Conservation (phyloP, 2,113 vertebrate species). For the Baryphthengus martii region DNA sequence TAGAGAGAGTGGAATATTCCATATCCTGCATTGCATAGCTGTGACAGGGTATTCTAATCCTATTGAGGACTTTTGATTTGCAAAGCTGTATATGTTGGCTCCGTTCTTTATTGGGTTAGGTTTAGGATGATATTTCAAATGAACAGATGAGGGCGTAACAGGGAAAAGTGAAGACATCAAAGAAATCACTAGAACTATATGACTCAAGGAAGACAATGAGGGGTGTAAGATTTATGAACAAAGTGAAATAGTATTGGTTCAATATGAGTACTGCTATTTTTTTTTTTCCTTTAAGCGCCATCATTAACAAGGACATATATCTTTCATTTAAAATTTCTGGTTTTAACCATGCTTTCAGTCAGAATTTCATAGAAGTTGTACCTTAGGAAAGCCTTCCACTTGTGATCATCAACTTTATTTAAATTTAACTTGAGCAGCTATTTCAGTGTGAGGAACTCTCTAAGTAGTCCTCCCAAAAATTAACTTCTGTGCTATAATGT, state of each 20-base stretch:
- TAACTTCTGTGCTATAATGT: background rate
- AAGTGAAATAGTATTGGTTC: background rate
- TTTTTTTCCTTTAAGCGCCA: background rate
- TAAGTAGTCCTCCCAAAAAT: background rate
- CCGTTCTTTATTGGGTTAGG: background rate
- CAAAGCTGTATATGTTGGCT: background rate
- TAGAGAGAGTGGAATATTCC: background rate
- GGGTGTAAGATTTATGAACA: background rate
- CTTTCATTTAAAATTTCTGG: background rate
- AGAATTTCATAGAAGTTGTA: background rate
- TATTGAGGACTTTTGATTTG: background rate
- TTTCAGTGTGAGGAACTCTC: background rate
- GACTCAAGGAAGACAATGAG: background rate
- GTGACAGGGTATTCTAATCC: background rate
- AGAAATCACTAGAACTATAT: background rate
- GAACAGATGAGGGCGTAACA: background rate
- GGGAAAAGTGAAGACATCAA: background rate
- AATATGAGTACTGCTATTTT: background rate
- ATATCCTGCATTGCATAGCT: background rate
- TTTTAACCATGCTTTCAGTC: background rate
- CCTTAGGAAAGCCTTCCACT: background rate
- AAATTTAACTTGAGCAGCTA: background rate
- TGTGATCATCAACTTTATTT: background rate
- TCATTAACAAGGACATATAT: rapidly evolving
- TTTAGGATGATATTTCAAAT: background rate